Percentiles rank a stretch among this genome's conserved stretches.
Conservation (phyloP, 2,113 vertebrate genomes). For the Lampris megalopsis region DNA sequence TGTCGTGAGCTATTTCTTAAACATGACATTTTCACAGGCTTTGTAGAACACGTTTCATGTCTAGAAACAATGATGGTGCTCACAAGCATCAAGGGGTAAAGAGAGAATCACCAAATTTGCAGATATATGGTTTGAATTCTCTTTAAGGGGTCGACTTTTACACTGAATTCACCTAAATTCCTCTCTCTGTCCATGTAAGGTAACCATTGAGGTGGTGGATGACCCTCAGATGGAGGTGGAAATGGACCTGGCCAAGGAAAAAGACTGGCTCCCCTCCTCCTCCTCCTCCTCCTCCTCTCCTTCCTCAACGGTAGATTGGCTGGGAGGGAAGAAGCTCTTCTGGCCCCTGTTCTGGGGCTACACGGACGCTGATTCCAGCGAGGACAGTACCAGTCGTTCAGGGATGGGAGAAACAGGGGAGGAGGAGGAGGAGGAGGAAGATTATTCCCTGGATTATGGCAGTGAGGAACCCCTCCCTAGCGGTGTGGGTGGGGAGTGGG, state of each 20-base stretch:
- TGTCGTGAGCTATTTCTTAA: no score
- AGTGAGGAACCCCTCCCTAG: conserved; percentile 87
- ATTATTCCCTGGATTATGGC: conserved; percentile 87
- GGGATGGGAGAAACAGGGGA: conserved; percentile 72
- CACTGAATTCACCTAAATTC: not conserved
- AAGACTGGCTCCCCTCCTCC: conserved; percentile 83
- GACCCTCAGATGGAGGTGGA: conserved; percentile 89
- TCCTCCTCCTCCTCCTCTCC: conserved; percentile 76
- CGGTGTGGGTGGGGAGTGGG: conserved; percentile 85
- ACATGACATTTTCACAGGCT: no score
- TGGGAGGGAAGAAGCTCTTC: conserved; percentile 88
- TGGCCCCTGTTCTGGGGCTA: conserved; percentile 94
- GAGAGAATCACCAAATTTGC: no score
- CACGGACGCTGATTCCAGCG: conserved; percentile 78
- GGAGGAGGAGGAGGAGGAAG: conserved; percentile 76
- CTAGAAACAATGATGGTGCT: no score
- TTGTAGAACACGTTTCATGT: no score
- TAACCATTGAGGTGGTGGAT: conserved; percentile 91
- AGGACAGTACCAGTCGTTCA: conserved; percentile 76
- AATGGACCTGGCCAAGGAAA: conserved; percentile 88
- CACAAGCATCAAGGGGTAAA: no score
- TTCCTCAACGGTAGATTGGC: conserved; percentile 82
- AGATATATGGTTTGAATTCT: no score
- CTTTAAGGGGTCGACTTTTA: not conserved
- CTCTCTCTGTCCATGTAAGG: conserved; percentile 72